These are phyloP conservation scores for Poeciliopsis prolifica DNA, from an alignment of 2,113 vertebrate species.

Conservation along the genomic window DNA sequence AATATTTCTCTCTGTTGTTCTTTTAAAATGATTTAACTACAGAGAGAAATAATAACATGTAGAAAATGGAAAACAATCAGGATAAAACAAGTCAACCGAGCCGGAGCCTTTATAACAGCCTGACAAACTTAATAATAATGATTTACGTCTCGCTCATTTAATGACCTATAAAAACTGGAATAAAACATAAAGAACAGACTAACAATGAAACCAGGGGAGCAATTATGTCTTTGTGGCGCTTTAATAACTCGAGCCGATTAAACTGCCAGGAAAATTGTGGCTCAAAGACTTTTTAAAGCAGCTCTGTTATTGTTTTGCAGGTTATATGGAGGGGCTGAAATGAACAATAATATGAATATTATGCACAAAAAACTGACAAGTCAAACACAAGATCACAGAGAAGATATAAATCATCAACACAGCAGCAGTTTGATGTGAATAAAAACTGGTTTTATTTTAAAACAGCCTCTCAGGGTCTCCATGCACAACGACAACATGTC, in stretches of 20 bases:
- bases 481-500: constrained; percentile 88
- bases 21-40: no score
- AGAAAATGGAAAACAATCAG: not conserved
- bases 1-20: no score
- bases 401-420: not conserved
- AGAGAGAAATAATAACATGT: not conserved
- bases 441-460: constrained; percentile 67
- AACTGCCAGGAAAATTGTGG: not conserved
- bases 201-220: not conserved
- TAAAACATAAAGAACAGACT: not conserved
- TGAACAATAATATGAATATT: not conserved
- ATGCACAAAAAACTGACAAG: no score
- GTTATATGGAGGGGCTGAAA: not conserved
- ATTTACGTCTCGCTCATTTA: not conserved
- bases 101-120: not conserved
- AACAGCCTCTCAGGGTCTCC: constrained; percentile 77
- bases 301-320: not conserved
- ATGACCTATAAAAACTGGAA: not conserved
- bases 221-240: not conserved
- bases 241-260: not conserved
- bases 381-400: not conserved
- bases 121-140: not conserved
- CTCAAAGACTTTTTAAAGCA: not conserved
- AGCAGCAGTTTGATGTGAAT: constrained; percentile 19
- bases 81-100: not conserved